Conservation (phyloP, 2,888 invertebrate genomes). For the Scaptomyza caliginosa region DNA sequence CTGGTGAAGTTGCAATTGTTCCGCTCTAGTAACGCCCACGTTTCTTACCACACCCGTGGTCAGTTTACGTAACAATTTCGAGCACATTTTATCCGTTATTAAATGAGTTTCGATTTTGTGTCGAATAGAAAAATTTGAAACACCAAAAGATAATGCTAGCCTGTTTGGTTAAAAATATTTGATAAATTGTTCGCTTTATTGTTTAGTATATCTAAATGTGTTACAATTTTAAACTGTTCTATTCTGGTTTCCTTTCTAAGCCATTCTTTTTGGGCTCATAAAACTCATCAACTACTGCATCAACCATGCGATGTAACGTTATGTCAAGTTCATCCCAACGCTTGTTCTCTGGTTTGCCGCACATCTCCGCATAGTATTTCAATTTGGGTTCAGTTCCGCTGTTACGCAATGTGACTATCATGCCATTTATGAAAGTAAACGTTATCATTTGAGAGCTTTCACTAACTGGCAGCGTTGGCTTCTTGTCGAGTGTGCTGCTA, state of each 20-base stretch:
- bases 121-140: conserved; percentile 18
- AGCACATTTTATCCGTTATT: conserved; percentile 30
- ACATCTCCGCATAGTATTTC: conserved; percentile 98
- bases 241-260: conserved; percentile 79
- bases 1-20: conserved; percentile 1
- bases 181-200: background rate
- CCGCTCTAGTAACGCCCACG: background rate
- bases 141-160: background rate
- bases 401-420: conserved; percentile 94
- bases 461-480: conserved; percentile 88
- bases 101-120: background rate
- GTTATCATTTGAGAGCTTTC: conserved; percentile 95
- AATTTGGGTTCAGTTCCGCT: conserved; percentile 99
- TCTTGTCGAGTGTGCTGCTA: conserved; percentile 88
- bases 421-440: conserved; percentile 93
- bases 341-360: conserved; percentile 88
- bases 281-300: conserved; percentile 90
- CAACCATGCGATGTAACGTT: conserved; percentile 90
- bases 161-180: conserved; percentile 23
- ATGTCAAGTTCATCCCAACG: conserved; percentile 87
- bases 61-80: conserved; percentile 33
- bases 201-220: background rate
- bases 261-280: conserved; percentile 90
- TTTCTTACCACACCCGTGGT: background rate
- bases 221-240: background rate